These are phyloP conservation scores for Phenganax stokvisi DNA, from an alignment of 92 coral and sea anemone species.

Conservation along the genomic window DNA sequence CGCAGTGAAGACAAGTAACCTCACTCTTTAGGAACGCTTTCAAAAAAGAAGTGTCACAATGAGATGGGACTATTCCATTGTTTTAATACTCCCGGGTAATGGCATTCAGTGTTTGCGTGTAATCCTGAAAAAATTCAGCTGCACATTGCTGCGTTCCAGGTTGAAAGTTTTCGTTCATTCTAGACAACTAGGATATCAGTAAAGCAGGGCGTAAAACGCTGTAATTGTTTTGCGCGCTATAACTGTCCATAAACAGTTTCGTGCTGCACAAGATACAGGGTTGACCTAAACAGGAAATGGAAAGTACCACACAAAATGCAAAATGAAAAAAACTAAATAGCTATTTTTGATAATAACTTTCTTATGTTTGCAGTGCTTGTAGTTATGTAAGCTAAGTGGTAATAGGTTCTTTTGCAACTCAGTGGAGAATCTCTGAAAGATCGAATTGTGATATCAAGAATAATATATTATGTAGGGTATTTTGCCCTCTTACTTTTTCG, in stretches of 20 bases:
- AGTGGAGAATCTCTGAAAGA: too few species aligned
- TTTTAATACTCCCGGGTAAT: constrained; percentile 36
- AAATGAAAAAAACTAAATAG: not conserved
- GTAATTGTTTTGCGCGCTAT: constrained; percentile 6
- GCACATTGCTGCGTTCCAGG: constrained; percentile 55
- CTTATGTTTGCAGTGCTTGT: too few species aligned
- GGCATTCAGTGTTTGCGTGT: constrained; percentile 29
- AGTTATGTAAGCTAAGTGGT: too few species aligned
- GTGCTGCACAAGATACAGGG: constrained; percentile 40
- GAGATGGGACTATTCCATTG: constrained; percentile 23
- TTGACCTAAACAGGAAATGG: constrained; percentile 21
- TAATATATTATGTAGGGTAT: too few species aligned
- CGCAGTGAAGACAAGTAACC: constrained; percentile 6
- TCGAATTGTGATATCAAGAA: too few species aligned
- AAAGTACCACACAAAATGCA: not conserved
- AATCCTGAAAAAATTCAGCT: constrained; percentile 57
- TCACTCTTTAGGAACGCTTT: constrained; percentile 12
- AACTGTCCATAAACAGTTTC: constrained; percentile 19
- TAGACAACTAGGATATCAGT: constrained; percentile 37
- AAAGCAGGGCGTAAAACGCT: constrained; percentile 31
- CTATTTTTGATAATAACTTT: too few species aligned
- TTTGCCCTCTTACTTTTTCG: too few species aligned
- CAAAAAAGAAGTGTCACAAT: constrained; percentile 32
- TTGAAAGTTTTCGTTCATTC: constrained; percentile 40
- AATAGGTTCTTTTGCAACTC: too few species aligned